phyloP scores from a whole-genome alignment of 2,888 invertebrate genomes.

The Noctua fimbriata region DNA sequence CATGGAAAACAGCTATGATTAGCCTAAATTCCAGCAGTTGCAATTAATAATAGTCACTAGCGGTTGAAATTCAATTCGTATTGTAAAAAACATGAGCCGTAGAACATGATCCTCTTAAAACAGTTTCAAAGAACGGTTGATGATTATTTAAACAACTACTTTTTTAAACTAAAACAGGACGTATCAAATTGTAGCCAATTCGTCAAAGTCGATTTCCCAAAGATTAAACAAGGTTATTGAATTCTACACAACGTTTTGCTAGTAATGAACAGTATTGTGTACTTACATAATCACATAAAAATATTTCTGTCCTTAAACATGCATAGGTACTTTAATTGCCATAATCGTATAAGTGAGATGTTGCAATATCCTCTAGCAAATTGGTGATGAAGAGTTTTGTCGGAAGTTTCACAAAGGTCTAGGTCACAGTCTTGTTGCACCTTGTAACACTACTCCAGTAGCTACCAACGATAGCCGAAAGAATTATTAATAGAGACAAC shows the following conservation, averaged over 20 bases:
- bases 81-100: conserved; percentile 1
- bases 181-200: conserved; percentile 22
- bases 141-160: conserved; percentile 22
- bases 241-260: neutral
- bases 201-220: neutral
- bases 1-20: conserved; percentile 38
- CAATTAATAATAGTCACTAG: conserved; percentile 3
- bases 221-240: conserved; percentile 40
- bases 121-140: conserved; percentile 1
- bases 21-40: conserved; percentile 27
- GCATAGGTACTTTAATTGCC: conserved; percentile 27
- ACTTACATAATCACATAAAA: conserved; percentile 7
- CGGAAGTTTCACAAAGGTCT: conserved; percentile 58
- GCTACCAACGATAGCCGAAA: conserved; percentile 10
- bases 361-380: conserved; percentile 51
- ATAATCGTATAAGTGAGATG: conserved; percentile 43
- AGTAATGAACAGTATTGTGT: conserved; percentile 12
- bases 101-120: conserved; percentile 3
- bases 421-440: conserved; percentile 41
- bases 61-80: conserved; percentile 26
- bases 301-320: conserved; percentile 13
- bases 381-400: conserved; percentile 36
- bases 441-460: conserved; percentile 39
- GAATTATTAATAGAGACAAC: neutral
- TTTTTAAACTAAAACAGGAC: conserved; percentile 36